A percentile compares a stretch with the other conserved stretches of the same genome.
Conservation (phyloP, 2,797 vertebrate species). For the Fratercula arctica region DNA sequence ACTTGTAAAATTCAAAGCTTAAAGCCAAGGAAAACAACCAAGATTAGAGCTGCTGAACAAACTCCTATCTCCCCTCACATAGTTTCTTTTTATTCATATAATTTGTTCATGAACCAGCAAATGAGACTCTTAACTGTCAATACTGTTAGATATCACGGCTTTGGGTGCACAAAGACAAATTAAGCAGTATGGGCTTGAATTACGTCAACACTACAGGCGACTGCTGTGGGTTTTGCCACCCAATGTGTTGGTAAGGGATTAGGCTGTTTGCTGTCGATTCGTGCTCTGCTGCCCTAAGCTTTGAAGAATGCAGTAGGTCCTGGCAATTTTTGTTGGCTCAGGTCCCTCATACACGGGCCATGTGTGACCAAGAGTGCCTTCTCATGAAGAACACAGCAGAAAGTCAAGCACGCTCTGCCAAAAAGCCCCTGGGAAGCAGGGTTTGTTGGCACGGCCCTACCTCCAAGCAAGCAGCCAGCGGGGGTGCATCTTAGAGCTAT, state of each 20-base stretch:
- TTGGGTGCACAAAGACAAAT: neutral
- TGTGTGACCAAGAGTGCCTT: neutral
- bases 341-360: neutral
- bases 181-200: neutral
- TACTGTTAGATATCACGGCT: neutral
- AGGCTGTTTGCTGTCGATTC: neutral
- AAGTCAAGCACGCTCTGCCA: neutral
- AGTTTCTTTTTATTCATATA: neutral
- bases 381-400: neutral
- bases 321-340: neutral
- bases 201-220: neutral
- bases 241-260: neutral
- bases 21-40: neutral
- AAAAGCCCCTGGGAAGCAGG: neutral
- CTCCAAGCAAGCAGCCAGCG: neutral
- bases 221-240: neutral
- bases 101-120: neutral
- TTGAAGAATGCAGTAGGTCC: neutral
- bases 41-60: neutral
- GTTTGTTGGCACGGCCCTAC: neutral
- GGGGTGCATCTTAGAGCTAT: neutral
- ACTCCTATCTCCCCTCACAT: neutral
- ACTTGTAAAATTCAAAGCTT: neutral
- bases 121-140: neutral
- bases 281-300: neutral